Conservation (phyloP, 2,888 invertebrate genomes). For the Drosophila eohydei region DNA sequence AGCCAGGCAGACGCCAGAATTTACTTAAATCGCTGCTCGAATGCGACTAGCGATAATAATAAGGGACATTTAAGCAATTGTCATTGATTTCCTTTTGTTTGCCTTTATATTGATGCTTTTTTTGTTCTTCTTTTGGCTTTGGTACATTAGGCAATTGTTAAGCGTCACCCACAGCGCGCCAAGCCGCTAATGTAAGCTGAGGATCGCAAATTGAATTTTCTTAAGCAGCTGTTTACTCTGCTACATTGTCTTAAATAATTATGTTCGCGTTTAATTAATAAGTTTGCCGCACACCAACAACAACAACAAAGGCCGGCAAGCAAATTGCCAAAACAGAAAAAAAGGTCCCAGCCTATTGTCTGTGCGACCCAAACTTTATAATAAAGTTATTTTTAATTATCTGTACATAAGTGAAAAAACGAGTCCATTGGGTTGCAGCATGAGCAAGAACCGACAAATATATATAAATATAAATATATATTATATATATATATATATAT, state of each 20-base stretch:
- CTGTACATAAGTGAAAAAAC: not conserved
- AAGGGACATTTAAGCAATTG: constrained; percentile 64
- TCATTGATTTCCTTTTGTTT: constrained; percentile 78
- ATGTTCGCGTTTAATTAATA: constrained; percentile 70
- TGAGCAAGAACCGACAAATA: too few relatives aligned
- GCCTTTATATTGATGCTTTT: constrained; percentile 33
- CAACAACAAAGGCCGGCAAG: constrained; percentile 20
- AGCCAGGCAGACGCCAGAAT: constrained; percentile 39
- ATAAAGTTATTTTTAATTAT: constrained; percentile 33
- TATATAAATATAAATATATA: too few relatives aligned
- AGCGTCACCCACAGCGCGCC: not conserved
- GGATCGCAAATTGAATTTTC: constrained; percentile 71
- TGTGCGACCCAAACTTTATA: constrained; percentile 48
- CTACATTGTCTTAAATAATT: constrained; percentile 61
- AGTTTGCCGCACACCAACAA: constrained; percentile 48
- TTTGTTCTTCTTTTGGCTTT: not conserved
- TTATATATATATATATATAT: too few relatives aligned
- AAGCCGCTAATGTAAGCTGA: constrained; percentile 1
- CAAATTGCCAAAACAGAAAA: constrained; percentile 5
- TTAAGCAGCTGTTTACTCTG: constrained; percentile 40
- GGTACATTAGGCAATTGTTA: constrained; percentile 61
- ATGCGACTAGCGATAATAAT: constrained; percentile 51
- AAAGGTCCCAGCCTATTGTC: constrained; percentile 50
- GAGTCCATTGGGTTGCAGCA: not conserved
- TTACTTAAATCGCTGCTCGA: constrained; percentile 61